Conservation (phyloP, 2,888 invertebrate species). For the Cheilosia vulpina region DNA sequence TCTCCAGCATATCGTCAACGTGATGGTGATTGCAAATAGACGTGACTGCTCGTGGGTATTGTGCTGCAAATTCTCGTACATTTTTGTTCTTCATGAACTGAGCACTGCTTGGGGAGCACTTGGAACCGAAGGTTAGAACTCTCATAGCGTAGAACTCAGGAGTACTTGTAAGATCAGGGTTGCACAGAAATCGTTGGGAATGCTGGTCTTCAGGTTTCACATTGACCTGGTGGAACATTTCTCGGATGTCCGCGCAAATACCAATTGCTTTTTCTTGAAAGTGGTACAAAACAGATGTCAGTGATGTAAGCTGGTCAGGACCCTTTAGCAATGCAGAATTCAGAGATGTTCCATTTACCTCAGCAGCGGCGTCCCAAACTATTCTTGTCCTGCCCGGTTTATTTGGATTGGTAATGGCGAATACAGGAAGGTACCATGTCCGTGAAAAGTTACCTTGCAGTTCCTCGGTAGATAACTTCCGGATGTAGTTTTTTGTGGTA, state of each 20-base stretch:
- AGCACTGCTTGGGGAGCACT: background rate
- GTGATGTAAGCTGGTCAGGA: conserved; percentile 78
- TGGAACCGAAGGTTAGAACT: background rate
- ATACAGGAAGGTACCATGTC: conserved; percentile 77
- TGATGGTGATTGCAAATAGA: background rate
- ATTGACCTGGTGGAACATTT: conserved; percentile 77
- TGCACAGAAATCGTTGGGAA: conserved; percentile 73
- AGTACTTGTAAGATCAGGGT: background rate
- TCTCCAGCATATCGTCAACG: background rate
- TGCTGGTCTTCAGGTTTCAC: conserved; percentile 74
- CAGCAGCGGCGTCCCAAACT: conserved; percentile 78
- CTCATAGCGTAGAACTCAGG: background rate
- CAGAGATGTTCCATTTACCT: conserved; percentile 17
- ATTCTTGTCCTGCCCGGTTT: conserved; percentile 77
- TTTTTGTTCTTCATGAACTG: conserved; percentile 37
- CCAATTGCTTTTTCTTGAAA: conserved; percentile 79
- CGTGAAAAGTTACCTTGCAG: conserved; percentile 14
- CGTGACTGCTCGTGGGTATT: background rate
- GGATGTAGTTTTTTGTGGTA: conserved; percentile 72
- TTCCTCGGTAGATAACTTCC: conserved; percentile 60
- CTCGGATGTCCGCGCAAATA: conserved; percentile 77
- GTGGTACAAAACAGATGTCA: conserved; percentile 78
- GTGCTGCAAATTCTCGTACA: conserved; percentile 21
- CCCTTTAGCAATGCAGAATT: conserved; percentile 64
- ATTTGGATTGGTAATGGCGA: conserved; percentile 74